phyloP scores from a whole-genome alignment of 2,888 invertebrate genomes.

The Octodonta nipae region DNA sequence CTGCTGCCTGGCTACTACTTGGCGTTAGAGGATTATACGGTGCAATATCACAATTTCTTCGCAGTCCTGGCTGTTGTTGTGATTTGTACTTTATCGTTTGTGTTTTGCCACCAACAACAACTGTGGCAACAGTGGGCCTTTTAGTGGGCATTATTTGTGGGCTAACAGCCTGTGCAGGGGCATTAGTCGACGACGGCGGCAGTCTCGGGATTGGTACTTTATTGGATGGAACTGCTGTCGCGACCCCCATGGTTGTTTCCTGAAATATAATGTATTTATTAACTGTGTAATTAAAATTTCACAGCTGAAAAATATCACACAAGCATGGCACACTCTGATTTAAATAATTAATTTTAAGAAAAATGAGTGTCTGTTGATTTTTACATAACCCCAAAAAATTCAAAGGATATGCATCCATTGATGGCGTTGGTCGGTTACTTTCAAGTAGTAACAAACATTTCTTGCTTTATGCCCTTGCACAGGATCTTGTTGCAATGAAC shows the following conservation, averaged over 20 bases:
- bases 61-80: conserved; percentile 34
- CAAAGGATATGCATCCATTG: too few species aligned
- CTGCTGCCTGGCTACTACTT: conserved; percentile 19
- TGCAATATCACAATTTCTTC: conserved; percentile 31
- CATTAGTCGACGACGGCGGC: conserved; percentile 12
- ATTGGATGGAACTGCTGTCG: conserved; percentile 6
- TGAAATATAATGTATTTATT: conserved; percentile 4
- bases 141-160: conserved; percentile 6
- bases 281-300: too few species aligned
- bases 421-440: too few species aligned
- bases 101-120: conserved; percentile 4
- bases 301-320: too few species aligned
- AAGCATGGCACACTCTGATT: too few species aligned
- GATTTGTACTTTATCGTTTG: conserved; percentile 40
- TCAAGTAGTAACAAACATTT: too few species aligned
- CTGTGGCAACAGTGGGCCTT: too few species aligned
- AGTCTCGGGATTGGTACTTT: conserved; percentile 31
- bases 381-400: too few species aligned
- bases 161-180: conserved; percentile 6
- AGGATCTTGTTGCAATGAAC: too few species aligned
- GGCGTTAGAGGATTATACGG: conserved; percentile 30
- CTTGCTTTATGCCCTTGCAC: too few species aligned
- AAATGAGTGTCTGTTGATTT: too few species aligned
- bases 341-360: too few species aligned
- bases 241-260: conserved; percentile 10